These are phyloP conservation scores for Caenorhabditis uteleia DNA, from an alignment of 2,888 invertebrate species.

Conservation along the genomic window DNA sequence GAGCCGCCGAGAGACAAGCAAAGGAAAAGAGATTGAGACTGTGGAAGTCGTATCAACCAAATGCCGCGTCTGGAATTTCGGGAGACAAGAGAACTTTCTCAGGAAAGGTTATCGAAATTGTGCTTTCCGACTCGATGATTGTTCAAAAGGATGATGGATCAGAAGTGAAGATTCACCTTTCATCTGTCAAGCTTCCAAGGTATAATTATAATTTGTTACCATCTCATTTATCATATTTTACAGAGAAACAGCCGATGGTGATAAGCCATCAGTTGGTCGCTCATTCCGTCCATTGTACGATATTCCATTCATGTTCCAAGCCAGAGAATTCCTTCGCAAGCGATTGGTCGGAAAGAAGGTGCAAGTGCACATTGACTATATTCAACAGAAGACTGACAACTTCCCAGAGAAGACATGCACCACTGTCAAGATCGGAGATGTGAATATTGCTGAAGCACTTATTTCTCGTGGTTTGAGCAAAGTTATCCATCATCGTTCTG, in stretches of 20 bases:
- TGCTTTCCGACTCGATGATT: conserved; percentile 90
- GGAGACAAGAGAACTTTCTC: conserved; percentile 56
- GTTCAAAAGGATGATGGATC: conserved; percentile 82
- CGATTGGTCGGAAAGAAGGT: conserved; percentile 91
- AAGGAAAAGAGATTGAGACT: conserved; percentile 85
- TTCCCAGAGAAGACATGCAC: conserved; percentile 94
- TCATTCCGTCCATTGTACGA: conserved; percentile 85
- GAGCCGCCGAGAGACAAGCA: conserved; percentile 83
- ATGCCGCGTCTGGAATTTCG: conserved; percentile 37
- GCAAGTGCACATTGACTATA: conserved; percentile 86
- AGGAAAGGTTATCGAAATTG: conserved; percentile 79
- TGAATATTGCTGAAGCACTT: conserved; percentile 85
- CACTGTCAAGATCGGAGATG: conserved; percentile 79
- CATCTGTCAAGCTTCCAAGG: conserved; percentile 92
- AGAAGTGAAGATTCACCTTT: conserved; percentile 89
- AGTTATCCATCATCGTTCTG: conserved; percentile 89
- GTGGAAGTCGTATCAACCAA: conserved; percentile 88
- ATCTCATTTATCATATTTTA: conserved; percentile 1
- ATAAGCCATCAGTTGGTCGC: conserved; percentile 45
- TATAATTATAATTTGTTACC: conserved; percentile 71
- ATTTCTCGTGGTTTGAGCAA: conserved; percentile 81
- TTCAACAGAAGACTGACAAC: conserved; percentile 89
- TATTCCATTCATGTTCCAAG: conserved; percentile 98
- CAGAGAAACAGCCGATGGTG: conserved; percentile 47
- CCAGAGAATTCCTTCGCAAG: conserved; percentile 92